Percentiles rank a stretch among this genome's conserved stretches.
Conservation (phyloP, 2,888 invertebrate genomes). For the Torymus aiolomorphi region DNA sequence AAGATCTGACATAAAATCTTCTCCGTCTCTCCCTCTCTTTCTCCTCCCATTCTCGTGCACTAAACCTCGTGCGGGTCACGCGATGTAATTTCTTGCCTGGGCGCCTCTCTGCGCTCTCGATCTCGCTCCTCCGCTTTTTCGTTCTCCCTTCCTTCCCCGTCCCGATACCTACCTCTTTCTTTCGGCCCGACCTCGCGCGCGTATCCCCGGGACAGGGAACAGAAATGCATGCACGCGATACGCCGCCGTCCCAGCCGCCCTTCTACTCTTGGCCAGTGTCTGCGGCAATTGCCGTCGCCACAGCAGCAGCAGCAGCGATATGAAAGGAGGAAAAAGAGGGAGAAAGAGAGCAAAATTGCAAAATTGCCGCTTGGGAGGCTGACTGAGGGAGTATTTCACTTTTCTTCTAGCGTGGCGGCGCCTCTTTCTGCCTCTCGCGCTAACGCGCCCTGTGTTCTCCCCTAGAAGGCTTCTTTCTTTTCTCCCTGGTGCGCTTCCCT, state of each 20-base stretch:
- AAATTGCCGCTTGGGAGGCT: conserved; percentile 36
- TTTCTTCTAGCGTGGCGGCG: too few species aligned
- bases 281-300: conserved; percentile 6
- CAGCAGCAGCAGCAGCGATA: background rate
- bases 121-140: background rate
- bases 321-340: too few species aligned
- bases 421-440: too few species aligned
- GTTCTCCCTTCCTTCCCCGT: background rate
- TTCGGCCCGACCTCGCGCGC: background rate
- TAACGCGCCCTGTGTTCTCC: too few species aligned
- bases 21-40: background rate
- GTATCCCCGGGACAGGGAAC: background rate
- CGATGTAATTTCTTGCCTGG: conserved; percentile 21
- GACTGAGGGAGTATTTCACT: too few species aligned
- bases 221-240: conserved; percentile 30
- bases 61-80: background rate
- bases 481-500: too few species aligned
- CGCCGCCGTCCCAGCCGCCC: too few species aligned
- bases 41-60: background rate
- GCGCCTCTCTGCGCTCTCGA: background rate
- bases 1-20: background rate
- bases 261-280: background rate
- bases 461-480: too few species aligned
- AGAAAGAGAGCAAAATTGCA: background rate
- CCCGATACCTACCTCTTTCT: background rate